These are phyloP conservation scores for Vireo altiloquus DNA, from an alignment of 2,113 vertebrate species.

Conservation along the genomic window DNA sequence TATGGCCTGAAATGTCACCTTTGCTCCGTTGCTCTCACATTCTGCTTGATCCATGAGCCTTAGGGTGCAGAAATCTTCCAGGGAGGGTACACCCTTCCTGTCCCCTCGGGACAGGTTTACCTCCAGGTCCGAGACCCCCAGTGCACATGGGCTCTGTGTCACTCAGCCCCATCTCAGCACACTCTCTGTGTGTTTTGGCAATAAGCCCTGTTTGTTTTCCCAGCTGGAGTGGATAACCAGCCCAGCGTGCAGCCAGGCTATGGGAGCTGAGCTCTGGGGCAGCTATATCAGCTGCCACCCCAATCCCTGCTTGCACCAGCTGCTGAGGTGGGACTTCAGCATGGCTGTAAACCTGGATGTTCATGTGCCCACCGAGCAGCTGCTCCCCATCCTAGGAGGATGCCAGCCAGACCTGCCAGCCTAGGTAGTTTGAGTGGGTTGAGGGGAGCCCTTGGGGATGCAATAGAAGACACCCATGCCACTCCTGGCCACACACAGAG, in stretches of 20 bases:
- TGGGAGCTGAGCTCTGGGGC: background rate
- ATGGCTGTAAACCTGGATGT: background rate
- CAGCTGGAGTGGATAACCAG: background rate
- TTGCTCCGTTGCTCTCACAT: background rate
- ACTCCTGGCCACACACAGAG: background rate
- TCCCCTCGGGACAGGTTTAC: fast-evolving
- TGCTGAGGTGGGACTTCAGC: background rate
- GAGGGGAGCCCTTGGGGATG: background rate
- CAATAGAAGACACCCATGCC: background rate
- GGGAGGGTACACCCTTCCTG: background rate
- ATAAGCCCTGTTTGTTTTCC: background rate
- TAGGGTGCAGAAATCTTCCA: background rate
- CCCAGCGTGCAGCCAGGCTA: background rate
- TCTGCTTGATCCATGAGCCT: background rate
- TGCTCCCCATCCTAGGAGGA: background rate
- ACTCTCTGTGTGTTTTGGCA: background rate
- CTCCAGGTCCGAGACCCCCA: background rate
- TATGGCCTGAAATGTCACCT: background rate
- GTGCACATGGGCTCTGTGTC: background rate
- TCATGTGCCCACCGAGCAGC: background rate
- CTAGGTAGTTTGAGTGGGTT: background rate
- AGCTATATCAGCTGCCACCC: background rate
- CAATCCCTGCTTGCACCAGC: background rate
- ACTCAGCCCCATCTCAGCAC: background rate
- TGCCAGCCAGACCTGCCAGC: background rate